A percentile compares a stretch with the other conserved stretches of the same genome.
Conservation (phyloP, 2,888 invertebrate species). For the Clepsis dumicolana region DNA sequence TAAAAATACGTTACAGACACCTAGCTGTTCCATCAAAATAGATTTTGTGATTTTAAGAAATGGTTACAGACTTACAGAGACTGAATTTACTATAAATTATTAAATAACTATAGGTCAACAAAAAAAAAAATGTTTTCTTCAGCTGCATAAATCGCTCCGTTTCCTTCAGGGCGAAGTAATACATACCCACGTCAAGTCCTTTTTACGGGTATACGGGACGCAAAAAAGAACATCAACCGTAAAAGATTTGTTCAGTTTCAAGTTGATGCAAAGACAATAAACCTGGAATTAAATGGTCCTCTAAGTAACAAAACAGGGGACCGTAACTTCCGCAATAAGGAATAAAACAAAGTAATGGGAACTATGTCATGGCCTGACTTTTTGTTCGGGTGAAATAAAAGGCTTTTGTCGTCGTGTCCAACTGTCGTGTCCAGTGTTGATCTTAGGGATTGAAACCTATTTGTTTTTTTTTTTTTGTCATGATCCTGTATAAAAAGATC, state of each 20-base stretch:
- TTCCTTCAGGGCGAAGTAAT: neutral
- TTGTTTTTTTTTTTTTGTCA: no score
- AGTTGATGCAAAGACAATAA: slow-evolving; percentile 35
- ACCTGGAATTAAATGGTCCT: slow-evolving; percentile 41
- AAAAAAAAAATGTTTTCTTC: no score
- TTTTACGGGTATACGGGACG: slow-evolving; percentile 16
- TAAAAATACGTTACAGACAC: no score
- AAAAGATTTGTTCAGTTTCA: slow-evolving; percentile 41
- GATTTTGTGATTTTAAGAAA: no score
- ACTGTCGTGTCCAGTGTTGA: slow-evolving; percentile 32
- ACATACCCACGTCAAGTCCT: neutral
- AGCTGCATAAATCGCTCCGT: no score
- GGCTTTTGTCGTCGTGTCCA: slow-evolving; percentile 13
- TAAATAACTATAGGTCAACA: no score
- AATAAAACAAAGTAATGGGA: slow-evolving; percentile 35
- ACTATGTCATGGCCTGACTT: slow-evolving; percentile 35
- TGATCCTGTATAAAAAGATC: no score
- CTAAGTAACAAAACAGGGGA: slow-evolving; percentile 38
- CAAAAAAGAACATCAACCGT: slow-evolving; percentile 24
- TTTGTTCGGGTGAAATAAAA: slow-evolving; percentile 22
- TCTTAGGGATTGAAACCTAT: slow-evolving; percentile 4
- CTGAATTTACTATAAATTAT: no score
- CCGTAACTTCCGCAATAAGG: slow-evolving; percentile 26
- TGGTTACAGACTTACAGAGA: no score
- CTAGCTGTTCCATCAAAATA: no score